Evolutionary conservation across 2,888 invertebrate species (phyloP), one percentile per base, ranked within the genome.

Genomic region (Macrophya annulata): DNA sequence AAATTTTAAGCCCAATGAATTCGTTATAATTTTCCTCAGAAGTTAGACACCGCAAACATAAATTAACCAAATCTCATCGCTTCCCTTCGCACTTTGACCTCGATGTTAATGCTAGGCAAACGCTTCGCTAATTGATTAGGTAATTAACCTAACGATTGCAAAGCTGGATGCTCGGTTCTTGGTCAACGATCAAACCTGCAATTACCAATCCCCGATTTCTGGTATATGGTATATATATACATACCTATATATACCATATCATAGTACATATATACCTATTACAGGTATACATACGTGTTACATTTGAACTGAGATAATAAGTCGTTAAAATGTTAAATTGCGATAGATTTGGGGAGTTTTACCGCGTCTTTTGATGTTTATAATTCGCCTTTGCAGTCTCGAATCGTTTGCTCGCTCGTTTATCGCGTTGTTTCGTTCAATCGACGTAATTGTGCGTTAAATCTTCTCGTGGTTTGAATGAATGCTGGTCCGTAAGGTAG

Each of bases 401-500:
- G 83, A 86, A 84, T 85, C 83, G 85, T 48, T 55, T 21, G 10
- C 68, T 37, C 77, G 62, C 81, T 40, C 59, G 59, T 81, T 59
- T 65, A 82, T 43, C 65, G 55, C 37, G 31, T 68, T 83, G 68
- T 85, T 87, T 88, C 86, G 87, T 88, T 89, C 90, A 90, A 91
- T 91, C 89, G 89, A 88, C 89, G 89, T 91, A 92, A 92, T 92
- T 91, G 90, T 88, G 88, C 90, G 90, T 90, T 90, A 90, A 91
- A 90, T 90, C 90, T 89, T 87, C 87, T 88, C 88, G 86, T 86
- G 79, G 85, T 65, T 85, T 87, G 87, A 90, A 91, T 90, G 90
- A 89, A 91, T 90, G 59, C 55, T 59, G 17, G n/a, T 74, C 15
- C 21, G 74, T 45, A 17, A 74, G 45, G 74, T 74, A 74, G 21